These are phyloP conservation scores for Bombycilla garrulus DNA, from an alignment of 2,113 vertebrate genomes.

Conservation along the genomic window DNA sequence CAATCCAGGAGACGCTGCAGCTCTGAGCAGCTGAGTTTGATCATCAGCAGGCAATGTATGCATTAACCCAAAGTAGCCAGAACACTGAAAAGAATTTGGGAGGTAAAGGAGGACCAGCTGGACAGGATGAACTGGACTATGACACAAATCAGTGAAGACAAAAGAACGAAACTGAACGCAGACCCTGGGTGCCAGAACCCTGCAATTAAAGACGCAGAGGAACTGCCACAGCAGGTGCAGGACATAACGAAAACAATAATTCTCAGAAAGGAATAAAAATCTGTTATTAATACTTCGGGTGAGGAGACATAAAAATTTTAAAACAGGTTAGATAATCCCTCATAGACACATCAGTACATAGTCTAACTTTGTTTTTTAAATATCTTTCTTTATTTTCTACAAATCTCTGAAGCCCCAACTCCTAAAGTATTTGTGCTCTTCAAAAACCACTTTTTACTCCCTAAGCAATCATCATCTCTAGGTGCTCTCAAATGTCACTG, in stretches of 20 bases:
- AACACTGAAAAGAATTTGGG: neutral
- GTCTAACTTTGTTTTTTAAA: neutral
- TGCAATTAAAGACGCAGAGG: neutral
- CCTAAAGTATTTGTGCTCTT: neutral
- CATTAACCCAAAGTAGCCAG: neutral
- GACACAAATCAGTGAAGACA: neutral
- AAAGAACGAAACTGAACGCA: neutral
- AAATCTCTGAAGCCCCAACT: neutral
- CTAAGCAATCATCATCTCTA: neutral
- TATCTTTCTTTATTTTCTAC: neutral
- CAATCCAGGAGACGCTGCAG: neutral
- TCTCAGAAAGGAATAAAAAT: neutral
- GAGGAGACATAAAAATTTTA: neutral
- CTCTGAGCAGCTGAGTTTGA: neutral
- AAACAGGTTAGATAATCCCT: neutral
- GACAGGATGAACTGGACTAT: neutral
- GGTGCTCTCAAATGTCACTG: neutral
- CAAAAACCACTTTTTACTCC: neutral
- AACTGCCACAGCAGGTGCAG: neutral
- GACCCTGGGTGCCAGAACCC: neutral
- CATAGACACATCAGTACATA: rapidly evolving
- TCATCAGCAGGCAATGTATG: neutral
- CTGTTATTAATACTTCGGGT: neutral
- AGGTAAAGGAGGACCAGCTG: neutral
- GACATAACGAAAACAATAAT: neutral